phyloP scores from a whole-genome alignment of 2,797 vertebrate genomes.

The Chloroceryle amazona region DNA sequence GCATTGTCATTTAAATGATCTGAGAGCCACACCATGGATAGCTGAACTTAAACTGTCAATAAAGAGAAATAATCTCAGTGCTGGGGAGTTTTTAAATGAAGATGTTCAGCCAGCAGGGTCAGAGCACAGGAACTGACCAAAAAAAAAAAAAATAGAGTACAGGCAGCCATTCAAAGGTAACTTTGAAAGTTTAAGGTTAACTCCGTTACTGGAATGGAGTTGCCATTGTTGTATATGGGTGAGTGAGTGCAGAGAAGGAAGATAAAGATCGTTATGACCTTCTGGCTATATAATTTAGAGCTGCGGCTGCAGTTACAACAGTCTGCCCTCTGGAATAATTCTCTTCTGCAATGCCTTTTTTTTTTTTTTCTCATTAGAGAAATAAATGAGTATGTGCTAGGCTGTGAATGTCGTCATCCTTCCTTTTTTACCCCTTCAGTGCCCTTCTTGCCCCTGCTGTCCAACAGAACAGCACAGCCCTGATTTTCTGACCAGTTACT shows the following conservation, averaged over 20 bases:
- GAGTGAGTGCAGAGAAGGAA: neutral
- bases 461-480: accelerated
- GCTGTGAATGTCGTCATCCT: neutral
- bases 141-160: too few relatives aligned
- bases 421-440: neutral
- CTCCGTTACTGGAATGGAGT: neutral
- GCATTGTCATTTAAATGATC: accelerated
- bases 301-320: neutral
- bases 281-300: conserved; percentile 4
- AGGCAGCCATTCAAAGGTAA: neutral
- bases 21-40: neutral
- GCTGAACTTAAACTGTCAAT: neutral
- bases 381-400: neutral
- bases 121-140: neutral
- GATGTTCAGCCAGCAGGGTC: neutral
- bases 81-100: neutral
- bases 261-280: neutral
- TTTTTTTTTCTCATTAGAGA: neutral
- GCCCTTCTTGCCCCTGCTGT: neutral
- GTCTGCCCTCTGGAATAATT: neutral
- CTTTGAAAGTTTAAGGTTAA: neutral
- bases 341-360: neutral
- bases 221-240: neutral
- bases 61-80: neutral
- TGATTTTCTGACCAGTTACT: neutral